Evolutionary conservation across 2,888 invertebrate genomes (phyloP).

Genomic region (Clanis bilineata): DNA sequence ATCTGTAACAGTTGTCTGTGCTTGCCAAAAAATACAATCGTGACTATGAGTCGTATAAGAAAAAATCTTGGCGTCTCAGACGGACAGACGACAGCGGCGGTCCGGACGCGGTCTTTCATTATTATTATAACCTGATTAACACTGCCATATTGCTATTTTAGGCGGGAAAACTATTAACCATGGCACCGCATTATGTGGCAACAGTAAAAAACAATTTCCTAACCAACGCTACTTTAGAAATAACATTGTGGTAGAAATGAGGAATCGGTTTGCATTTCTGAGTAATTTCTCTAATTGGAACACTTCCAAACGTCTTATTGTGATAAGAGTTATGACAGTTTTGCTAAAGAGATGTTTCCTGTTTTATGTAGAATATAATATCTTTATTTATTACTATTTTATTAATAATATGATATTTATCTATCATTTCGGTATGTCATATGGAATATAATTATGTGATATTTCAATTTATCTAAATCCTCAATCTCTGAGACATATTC

Average conservation of each 20-base stretch:
- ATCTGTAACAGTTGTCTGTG: background rate
- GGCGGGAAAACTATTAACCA: background rate
- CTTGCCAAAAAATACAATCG: background rate
- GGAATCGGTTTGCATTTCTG: background rate
- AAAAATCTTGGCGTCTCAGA: background rate
- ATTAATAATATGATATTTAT: background rate
- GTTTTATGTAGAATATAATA: background rate
- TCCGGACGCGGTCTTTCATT: background rate
- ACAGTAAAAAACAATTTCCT: background rate
- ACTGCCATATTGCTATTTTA: slow-evolving; percentile 13
- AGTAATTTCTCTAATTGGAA: slow-evolving; percentile 6
- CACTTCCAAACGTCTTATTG: slow-evolving; percentile 8
- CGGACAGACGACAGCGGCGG: background rate
- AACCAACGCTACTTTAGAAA: background rate
- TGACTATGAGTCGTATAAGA: background rate
- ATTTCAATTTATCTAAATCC: no score
- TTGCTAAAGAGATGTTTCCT: background rate
- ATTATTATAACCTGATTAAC: slow-evolving; percentile 9
- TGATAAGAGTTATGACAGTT: slow-evolving; percentile 3
- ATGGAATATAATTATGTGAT: background rate
- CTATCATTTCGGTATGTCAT: background rate
- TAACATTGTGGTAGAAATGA: background rate
- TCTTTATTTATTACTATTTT: background rate
- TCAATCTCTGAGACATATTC: no score
- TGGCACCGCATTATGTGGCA: slow-evolving; percentile 1